Evolutionary conservation across 2,888 invertebrate genomes (phyloP).

Genomic region (Tenthredo mesomela): DNA sequence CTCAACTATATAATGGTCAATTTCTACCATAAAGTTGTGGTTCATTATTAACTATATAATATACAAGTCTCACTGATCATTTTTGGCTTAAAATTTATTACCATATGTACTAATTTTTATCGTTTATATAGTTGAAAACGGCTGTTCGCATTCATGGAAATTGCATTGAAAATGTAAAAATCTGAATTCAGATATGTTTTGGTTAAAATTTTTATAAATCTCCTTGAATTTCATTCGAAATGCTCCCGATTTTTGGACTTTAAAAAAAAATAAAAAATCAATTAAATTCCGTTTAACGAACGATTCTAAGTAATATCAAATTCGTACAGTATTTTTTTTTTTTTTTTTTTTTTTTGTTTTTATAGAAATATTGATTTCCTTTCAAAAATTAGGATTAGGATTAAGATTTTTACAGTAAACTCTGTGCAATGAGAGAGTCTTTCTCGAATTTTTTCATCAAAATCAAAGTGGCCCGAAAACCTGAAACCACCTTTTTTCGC

Average conservation of each 20-base stretch:
- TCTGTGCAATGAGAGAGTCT: too few relatives aligned
- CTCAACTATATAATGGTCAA: neutral
- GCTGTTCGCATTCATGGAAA: neutral
- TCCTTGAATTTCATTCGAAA: neutral
- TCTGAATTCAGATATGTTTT: neutral
- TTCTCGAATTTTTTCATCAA: too few relatives aligned
- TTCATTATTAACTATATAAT: neutral
- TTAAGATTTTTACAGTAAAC: too few relatives aligned
- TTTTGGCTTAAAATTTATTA: neutral
- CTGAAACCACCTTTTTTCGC: too few relatives aligned
- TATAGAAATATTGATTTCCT: too few relatives aligned
- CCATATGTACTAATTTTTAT: neutral
- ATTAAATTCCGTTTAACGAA: too few relatives aligned
- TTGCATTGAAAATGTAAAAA: neutral
- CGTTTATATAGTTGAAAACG: neutral
- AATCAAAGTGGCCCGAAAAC: too few relatives aligned
- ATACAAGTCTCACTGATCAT: neutral
- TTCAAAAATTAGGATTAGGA: too few relatives aligned
- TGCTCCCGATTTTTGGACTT: neutral
- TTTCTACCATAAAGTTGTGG: neutral
- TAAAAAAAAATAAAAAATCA: neutral
- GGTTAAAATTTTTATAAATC: neutral
- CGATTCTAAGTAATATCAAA: too few relatives aligned
- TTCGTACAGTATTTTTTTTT: too few relatives aligned
- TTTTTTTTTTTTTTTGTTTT: too few relatives aligned